Conservation (phyloP, 2,888 invertebrate genomes). For the Stegophylla sp. region DNA sequence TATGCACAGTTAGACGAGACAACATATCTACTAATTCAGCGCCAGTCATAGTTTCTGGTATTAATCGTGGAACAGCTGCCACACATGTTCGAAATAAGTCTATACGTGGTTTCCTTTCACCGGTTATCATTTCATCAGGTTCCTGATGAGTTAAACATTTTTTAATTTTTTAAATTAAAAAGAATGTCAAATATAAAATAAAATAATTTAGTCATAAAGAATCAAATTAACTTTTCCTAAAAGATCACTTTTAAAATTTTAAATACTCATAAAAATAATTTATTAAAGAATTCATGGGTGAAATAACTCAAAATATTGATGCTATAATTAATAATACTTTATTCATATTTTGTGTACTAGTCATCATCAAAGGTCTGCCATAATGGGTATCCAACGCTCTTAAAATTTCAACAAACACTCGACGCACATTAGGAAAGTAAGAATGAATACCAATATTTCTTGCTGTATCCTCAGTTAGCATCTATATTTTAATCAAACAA, state of each 20-base stretch:
- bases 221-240: neutral
- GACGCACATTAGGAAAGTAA: constrained; percentile 93
- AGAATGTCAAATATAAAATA: neutral
- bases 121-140: constrained; percentile 88
- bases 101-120: constrained; percentile 96
- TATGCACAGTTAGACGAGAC: constrained; percentile 92
- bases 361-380: constrained; percentile 95
- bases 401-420: constrained; percentile 94
- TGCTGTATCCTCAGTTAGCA: constrained; percentile 95
- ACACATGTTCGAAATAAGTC: constrained; percentile 98
- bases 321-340: constrained; percentile 71
- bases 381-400: constrained; percentile 93
- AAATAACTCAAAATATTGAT: no score
- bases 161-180: neutral
- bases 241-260: neutral
- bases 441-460: constrained; percentile 95
- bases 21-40: constrained; percentile 93
- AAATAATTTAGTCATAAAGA: neutral
- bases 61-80: constrained; percentile 95
- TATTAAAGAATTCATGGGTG: no score
- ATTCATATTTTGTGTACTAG: constrained; percentile 92
- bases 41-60: constrained; percentile 96
- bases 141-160: constrained; percentile 66
- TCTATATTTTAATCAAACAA: constrained; percentile 65
- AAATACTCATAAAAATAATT: neutral